Evolutionary conservation across 2,888 invertebrate species (phyloP), one percentile per base, ranked within the genome.

Genomic region (Julus scanicus): DNA sequence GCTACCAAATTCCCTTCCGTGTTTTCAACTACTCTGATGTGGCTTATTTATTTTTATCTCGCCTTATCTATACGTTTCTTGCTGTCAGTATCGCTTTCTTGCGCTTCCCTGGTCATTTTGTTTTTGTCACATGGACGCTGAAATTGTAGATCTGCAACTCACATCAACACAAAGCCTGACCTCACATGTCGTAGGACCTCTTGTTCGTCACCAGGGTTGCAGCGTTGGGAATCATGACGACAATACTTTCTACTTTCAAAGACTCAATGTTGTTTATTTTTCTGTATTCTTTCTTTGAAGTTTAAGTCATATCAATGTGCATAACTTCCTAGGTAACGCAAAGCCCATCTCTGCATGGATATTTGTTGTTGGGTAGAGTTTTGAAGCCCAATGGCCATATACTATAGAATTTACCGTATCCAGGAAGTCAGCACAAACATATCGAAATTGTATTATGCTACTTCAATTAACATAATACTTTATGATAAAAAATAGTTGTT

Each of bases 71-170:
- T 1, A 29, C n/a, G 63, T 71, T 71, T 71, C 63, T 20, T 71
- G 63, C 63, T 71, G 63, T 71, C 63, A 71, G 63, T 71, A 71
- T 71, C 63, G 63, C 20, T 71, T 71, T 20, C 63, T 9, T 20
- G 20, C 9, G 63, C 63, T 71, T 71, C 63, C 63, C 20, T 71
- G 63, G 20, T 20, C 63, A 71, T 71, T 71, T 71, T 17, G 63
- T 71, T 20, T 71, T 29, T 71, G 63, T 9, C 63, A 71, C 57
- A 57, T n/a, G 57, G 57, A 2, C 57, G 57, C 63, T 71, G 63
- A n/a, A 71, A 20, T 71, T 71, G 20, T 8, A 8, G 63, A 17
- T 71, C 63, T 6, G 20, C 20, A 71, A 71, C 63, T 71, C 20
- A 71, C 20, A 71, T 71, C 63, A 20, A 71, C 9, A 29, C 6